Evolutionary conservation across 2,888 invertebrate genomes (phyloP).

Genomic region (Carterocephalus palaemon): DNA sequence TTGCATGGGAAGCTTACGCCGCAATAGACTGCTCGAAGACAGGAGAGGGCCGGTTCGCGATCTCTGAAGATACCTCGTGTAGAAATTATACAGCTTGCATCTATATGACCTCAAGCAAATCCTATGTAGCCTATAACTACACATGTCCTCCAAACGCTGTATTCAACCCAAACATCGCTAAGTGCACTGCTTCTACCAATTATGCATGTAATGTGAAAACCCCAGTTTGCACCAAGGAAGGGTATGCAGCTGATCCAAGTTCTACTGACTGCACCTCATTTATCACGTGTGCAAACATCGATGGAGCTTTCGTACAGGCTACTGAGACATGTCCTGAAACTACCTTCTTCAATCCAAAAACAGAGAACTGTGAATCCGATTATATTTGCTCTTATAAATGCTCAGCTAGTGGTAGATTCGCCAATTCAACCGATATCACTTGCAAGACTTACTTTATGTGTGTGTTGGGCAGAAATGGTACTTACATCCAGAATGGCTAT

Average conservation of each 20-base stretch:
- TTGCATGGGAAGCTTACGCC: constrained; percentile 12
- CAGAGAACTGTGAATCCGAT: too few species aligned
- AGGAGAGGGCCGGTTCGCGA: constrained; percentile 40
- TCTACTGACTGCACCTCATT: too few species aligned
- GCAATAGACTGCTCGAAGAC: constrained; percentile 33
- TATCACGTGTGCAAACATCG: too few species aligned
- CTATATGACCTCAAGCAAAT: constrained; percentile 18
- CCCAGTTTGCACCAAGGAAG: too few species aligned
- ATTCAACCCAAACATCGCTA: too few species aligned
- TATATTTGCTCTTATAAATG: too few species aligned
- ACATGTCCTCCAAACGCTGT: constrained; percentile 21
- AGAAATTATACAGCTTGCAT: constrained; percentile 45
- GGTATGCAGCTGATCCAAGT: too few species aligned
- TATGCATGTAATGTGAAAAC: too few species aligned
- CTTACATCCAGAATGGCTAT: constrained; percentile 16
- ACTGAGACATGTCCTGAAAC: too few species aligned
- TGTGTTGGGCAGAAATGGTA: constrained; percentile 40
- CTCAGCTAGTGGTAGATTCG: constrained; percentile 50
- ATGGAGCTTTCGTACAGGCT: too few species aligned
- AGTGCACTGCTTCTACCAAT: too few species aligned
- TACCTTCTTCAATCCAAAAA: too few species aligned
- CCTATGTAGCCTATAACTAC: constrained; percentile 17
- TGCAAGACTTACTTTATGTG: constrained; percentile 59
- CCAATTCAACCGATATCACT: constrained; percentile 50
- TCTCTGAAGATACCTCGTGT: constrained; percentile 44